A percentile compares a stretch with the other conserved stretches of the same genome.
Evolutionary conservation across 92 coral and sea anemone genomes (phyloP).

Genomic region (Phenganax stokvisi): DNA sequence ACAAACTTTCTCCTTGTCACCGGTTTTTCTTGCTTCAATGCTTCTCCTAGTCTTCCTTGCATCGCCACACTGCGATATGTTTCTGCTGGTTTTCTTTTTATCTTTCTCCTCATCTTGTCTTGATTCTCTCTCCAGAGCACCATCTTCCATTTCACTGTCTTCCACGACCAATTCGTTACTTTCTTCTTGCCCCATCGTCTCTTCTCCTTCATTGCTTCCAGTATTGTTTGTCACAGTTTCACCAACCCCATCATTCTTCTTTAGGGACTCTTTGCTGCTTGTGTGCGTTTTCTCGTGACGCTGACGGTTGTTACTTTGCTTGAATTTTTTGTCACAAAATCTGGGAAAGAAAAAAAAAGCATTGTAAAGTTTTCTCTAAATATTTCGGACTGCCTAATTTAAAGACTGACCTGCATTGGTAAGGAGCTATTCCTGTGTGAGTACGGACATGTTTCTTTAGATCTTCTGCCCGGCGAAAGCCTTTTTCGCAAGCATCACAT

Average conservation of each 20-base stretch:
- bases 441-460: constrained; percentile 12
- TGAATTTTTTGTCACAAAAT: constrained; percentile 14
- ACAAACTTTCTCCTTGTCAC: background rate
- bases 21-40: background rate
- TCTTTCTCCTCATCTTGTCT: background rate
- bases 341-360: background rate
- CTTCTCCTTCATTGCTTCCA: too few species aligned
- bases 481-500: background rate
- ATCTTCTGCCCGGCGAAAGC: constrained; percentile 5
- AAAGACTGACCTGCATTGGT: constrained; percentile 1
- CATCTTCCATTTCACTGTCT: background rate
- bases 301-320: constrained; percentile 8
- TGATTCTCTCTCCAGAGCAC: background rate
- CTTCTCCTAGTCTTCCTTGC: background rate
- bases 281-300: constrained; percentile 23
- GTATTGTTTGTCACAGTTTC: background rate
- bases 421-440: constrained; percentile 3
- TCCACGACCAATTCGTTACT: background rate
- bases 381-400: too few species aligned
- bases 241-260: background rate
- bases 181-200: background rate
- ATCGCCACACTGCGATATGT: too few species aligned
- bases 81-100: background rate
- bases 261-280: background rate
- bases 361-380: too few species aligned